Evolutionary conservation across 2,797 vertebrate genomes (phyloP).

Genomic region (Pitangus sulphuratus): DNA sequence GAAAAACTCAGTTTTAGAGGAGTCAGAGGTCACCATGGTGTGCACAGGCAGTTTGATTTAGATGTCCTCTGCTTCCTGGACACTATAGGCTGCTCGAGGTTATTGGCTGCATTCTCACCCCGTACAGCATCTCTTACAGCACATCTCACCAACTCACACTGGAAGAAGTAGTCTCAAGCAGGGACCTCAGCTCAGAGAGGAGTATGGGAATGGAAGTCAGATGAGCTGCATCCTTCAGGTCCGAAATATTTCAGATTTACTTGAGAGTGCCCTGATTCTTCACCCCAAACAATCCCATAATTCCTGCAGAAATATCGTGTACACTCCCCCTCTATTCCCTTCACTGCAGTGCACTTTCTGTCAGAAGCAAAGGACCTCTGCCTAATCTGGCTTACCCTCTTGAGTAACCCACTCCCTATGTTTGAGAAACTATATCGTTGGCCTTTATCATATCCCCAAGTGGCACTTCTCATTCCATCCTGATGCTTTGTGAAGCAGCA

Average conservation of each 20-base stretch:
- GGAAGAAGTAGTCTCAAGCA: neutral
- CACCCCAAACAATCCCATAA: neutral
- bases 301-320: neutral
- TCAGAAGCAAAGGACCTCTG: neutral
- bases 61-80: neutral
- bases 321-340: neutral
- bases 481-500: neutral
- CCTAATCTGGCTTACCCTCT: neutral
- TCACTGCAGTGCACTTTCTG: neutral
- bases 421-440: neutral
- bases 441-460: slow-evolving; percentile 7
- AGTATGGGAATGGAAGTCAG: neutral
- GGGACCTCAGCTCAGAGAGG: neutral
- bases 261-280: neutral
- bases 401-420: neutral
- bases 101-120: neutral
- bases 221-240: neutral
- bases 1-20: neutral
- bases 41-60: accelerated
- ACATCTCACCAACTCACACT: neutral
- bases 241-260: slow-evolving; percentile 1
- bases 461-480: slow-evolving; percentile 42
- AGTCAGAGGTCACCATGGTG: neutral
- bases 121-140: neutral
- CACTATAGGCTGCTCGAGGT: neutral